Evolutionary conservation across 2,888 invertebrate genomes (phyloP), one percentile per base, ranked within the genome.

Genomic region (Megalurothrips usitatus): DNA sequence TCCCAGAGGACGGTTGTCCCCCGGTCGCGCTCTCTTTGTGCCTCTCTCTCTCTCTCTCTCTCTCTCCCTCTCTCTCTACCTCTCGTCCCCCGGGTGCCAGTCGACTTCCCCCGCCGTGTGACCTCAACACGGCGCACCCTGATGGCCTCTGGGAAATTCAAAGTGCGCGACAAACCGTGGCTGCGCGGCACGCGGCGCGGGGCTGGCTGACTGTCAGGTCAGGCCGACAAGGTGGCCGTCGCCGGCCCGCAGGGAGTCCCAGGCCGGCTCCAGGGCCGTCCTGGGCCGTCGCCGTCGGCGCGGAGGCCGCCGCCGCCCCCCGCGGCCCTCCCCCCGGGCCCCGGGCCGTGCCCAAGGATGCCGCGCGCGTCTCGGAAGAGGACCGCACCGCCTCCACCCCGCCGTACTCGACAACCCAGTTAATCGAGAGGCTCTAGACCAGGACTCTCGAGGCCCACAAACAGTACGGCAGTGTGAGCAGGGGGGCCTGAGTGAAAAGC

Each of bases 101-200:
- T 43, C n/a, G 34, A 43, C 34, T 43, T 43, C 34, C 6, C 52
- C 10, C 19, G 12, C 52, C 52, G 14, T 17, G 52, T n/a, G 58
- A 58, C 58, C 58, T 58, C 58, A 58, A 58, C 58, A 58, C 58
- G 58, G 58, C n/a, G 52, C 58, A 58, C 58, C 58, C 12, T 58
- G 58, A 58, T 58, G 68, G 68, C 68, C 68, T 23, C 26, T 75
- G 68, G 68, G 68, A 75, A 75, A 75, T 75, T 75, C 68, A 75
- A 75, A 75, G 68, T 75, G 68, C 26, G 68, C 26, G 68, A 75
- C 26, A 23, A 23, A 23, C 10, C 68, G 68, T 23, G 68, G 19
- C 63, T n/a, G 8, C n/a, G n/a, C 63, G 63, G 23, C 23, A 14
- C 52, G 52, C 23, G 68, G n/a, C 68, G 23, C 0, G 68, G 68